Base-by-base conservation (phyloP, 2,797 vertebrate species). In the Lycodopsis pacificus region DNA sequence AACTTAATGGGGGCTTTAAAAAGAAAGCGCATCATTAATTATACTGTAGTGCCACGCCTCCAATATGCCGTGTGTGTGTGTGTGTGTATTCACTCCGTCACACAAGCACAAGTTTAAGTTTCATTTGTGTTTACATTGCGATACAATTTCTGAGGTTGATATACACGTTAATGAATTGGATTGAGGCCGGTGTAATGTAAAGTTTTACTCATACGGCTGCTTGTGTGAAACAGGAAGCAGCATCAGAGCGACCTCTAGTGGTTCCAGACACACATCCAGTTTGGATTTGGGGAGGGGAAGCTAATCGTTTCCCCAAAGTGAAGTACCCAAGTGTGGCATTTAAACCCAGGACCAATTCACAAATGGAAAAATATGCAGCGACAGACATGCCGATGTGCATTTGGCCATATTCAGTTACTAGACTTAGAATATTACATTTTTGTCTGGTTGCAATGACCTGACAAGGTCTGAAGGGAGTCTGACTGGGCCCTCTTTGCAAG, bases 241-340 rank as follows among this genome's bases (percentile, higher is more conserved):
- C 69, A 15, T 67, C 54, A 81, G 70, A 89, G 85, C 14, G 85
- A 75, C 90, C 86, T 90, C 91, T 88, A 84, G 80, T 87, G 91
- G 88, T 25, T 25, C 0, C 17, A 63, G 1, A 0, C 12, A 12
- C 7, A 71, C 56, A 25, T 71, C 7, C 0, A 71, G 34, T 25
- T 61, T 25, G 58, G 14, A 32, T 49, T 63, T 4, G 12, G 0
- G 62, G 3, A 57, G 34, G 5, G 5, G 9, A 49, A 11, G 22
- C n/a, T 54, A 15, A 19, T 6, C 12, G 36, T 2, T 20, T 54
- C 27, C 46, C 22, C 3, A 30, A 19, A 22, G 46, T 15, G 32
- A 57, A 48, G 42, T 48, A 48, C 34, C 11, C 6, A 27, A 12
- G 8, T 22, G 46, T 38, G 1, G 1, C 14, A 4, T 68, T 32